phyloP scores from a whole-genome alignment of 2,797 vertebrate species.

The Cyprinodon diabolis region DNA sequence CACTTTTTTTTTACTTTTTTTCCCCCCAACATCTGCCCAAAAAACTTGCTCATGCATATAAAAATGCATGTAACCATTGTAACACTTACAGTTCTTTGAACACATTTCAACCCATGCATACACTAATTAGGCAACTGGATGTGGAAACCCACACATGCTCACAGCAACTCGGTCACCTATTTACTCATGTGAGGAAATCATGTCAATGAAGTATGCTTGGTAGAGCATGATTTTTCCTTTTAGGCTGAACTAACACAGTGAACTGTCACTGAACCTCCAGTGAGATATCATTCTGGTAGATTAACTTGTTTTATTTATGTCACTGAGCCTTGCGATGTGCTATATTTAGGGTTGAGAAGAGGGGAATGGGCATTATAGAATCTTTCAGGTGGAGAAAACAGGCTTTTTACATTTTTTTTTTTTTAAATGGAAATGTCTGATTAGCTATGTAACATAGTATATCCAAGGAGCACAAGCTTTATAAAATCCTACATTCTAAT shows the following conservation, averaged over 20 bases:
- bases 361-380: not conserved
- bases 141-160: constrained; percentile 6
- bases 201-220: constrained; percentile 3
- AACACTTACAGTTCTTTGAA: constrained; percentile 11
- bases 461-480: no score
- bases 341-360: not conserved
- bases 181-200: constrained; percentile 23
- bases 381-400: not conserved
- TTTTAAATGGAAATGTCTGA: no score
- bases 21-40: constrained; percentile 9
- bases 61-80: constrained; percentile 21
- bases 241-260: constrained; percentile 4
- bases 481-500: no score
- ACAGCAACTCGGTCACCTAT: constrained; percentile 12
- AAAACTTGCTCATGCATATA: constrained; percentile 38
- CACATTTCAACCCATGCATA: constrained; percentile 31
- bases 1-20: constrained; percentile 5
- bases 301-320: constrained; percentile 17
- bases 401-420: not conserved
- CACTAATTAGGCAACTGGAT: constrained; percentile 18
- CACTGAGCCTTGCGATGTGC: not conserved
- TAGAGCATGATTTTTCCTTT: constrained; percentile 17
- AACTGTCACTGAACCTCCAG: constrained; percentile 32
- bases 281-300: not conserved
- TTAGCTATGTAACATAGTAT: no score